phyloP scores from a whole-genome alignment of 2,113 vertebrate genomes.

The Ondatra zibethicus region DNA sequence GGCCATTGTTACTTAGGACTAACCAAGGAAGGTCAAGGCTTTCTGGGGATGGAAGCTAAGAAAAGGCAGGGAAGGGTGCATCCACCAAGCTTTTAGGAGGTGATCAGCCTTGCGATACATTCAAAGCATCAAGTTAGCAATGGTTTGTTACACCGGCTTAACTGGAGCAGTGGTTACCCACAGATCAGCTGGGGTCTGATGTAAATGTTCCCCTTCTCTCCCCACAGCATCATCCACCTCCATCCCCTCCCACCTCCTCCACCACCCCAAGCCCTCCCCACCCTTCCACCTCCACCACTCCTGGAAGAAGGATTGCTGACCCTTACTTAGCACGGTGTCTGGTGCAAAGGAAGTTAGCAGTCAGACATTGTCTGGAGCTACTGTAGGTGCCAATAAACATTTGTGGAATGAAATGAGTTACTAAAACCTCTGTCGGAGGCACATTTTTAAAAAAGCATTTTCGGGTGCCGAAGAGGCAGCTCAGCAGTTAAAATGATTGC shows the following conservation, averaged over 20 bases:
- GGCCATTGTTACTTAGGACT: not conserved
- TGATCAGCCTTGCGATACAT: rapidly evolving
- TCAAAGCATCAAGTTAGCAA: not conserved
- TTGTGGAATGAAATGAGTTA: not conserved
- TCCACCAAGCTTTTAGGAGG: not conserved
- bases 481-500: not conserved
- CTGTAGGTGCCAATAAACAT: not conserved
- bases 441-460: not conserved
- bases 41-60: not conserved
- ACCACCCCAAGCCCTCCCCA: not conserved
- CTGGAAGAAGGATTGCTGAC: not conserved
- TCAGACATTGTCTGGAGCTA: not conserved
- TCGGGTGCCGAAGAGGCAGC: not conserved
- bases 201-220: not conserved
- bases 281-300: not conserved
- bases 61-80: not conserved
- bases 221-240: not conserved
- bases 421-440: not conserved
- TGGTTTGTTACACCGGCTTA: too few relatives aligned
- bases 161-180: too few relatives aligned
- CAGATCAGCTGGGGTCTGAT: not conserved
- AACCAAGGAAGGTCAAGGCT: not conserved
- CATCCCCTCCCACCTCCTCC: not conserved
- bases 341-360: not conserved
- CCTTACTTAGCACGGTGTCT: not conserved